Evolutionary conservation across 2,113 vertebrate species (phyloP).

Genomic region (Mormyrus iriodes): DNA sequence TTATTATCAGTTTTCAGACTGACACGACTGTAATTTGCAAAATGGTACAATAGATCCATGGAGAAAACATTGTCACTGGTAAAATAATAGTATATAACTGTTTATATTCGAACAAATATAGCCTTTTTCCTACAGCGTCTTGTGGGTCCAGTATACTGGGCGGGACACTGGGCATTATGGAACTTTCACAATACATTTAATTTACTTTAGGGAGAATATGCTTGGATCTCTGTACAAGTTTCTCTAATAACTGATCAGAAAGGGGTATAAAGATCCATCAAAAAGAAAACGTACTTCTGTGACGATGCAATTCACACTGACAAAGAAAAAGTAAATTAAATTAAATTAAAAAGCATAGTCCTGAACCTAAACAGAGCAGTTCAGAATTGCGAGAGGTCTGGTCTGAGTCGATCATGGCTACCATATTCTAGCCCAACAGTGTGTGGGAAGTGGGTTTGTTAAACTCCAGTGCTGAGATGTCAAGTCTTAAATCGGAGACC

Average conservation of each 20-base stretch:
- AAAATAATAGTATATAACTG: background rate
- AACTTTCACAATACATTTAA: background rate
- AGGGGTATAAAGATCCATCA: background rate
- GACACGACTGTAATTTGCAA: background rate
- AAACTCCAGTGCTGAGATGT: background rate
- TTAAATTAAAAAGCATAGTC: background rate
- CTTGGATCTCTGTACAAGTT: background rate
- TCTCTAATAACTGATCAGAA: background rate
- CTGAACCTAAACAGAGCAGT: background rate
- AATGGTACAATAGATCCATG: background rate
- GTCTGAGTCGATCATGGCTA: background rate
- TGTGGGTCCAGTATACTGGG: background rate
- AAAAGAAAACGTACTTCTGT: background rate
- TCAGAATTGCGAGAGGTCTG: background rate
- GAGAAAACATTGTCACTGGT: background rate
- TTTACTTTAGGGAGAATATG: background rate
- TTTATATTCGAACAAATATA: background rate
- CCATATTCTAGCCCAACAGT: background rate
- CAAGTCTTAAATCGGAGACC: background rate
- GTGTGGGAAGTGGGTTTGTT: background rate
- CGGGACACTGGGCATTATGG: background rate
- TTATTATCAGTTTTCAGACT: conserved; percentile 3
- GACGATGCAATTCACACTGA: background rate
- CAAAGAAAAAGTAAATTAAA: background rate
- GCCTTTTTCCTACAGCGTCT: background rate